phyloP scores from a whole-genome alignment of 2,113 vertebrate species.

The Burhinus bistriatus region DNA sequence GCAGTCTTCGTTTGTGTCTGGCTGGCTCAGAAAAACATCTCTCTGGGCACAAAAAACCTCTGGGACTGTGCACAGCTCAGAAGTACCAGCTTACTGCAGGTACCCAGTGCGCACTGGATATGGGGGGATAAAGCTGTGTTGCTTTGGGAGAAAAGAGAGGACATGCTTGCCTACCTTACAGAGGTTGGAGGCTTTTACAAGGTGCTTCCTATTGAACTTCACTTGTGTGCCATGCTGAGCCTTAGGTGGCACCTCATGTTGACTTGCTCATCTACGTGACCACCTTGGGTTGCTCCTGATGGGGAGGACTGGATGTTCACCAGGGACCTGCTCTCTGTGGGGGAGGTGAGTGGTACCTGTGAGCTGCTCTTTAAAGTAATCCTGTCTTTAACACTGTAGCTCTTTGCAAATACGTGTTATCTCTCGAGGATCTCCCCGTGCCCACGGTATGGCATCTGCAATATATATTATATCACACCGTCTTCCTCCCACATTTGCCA shows the following conservation, averaged over 20 bases:
- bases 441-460: fast-evolving
- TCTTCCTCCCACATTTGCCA: background rate
- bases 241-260: background rate
- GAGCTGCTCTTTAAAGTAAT: fast-evolving
- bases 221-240: fast-evolving
- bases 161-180: fast-evolving
- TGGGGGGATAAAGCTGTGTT: background rate
- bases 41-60: background rate
- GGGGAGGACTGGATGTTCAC: fast-evolving
- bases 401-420: background rate
- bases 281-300: fast-evolving
- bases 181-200: background rate
- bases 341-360: background rate
- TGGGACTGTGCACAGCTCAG: fast-evolving
- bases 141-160: background rate
- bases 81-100: background rate
- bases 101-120: fast-evolving
- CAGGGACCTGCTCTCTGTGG: fast-evolving
- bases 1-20: fast-evolving
- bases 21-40: background rate
- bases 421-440: fast-evolving
- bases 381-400: fast-evolving
- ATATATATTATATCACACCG: fast-evolving
- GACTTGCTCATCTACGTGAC: fast-evolving
- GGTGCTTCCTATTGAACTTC: background rate